These are phyloP conservation scores for Epinephelus malabaricus DNA, from an alignment of 2,797 vertebrate species.

Conservation along the genomic window DNA sequence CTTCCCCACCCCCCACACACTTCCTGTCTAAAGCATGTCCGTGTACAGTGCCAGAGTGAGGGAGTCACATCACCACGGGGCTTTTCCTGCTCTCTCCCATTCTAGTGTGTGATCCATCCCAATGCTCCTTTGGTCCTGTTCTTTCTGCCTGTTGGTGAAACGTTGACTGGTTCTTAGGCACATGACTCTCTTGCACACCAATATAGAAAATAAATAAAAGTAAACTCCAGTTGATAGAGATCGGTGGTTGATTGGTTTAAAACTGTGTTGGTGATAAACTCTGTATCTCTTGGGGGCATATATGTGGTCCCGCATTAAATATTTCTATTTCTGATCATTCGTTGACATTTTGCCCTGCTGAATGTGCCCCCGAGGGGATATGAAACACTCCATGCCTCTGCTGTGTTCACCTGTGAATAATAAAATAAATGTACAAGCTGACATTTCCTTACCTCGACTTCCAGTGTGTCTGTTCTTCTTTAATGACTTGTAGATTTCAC, in stretches of 20 bases:
- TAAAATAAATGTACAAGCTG: slow-evolving; percentile 77
- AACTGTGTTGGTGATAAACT: slow-evolving; percentile 55
- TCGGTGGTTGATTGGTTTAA: slow-evolving; percentile 50
- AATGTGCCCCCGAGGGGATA: slow-evolving; percentile 49
- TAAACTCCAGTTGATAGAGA: slow-evolving; percentile 31
- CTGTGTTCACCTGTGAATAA: slow-evolving; percentile 76
- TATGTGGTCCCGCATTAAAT: slow-evolving; percentile 53
- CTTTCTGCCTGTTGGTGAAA: slow-evolving; percentile 61
- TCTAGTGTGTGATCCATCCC: slow-evolving; percentile 41
- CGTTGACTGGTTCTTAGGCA: slow-evolving; percentile 21
- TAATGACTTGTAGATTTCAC: neutral
- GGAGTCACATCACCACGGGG: slow-evolving; percentile 20
- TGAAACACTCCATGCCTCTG: slow-evolving; percentile 58
- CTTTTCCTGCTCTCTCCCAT: neutral
- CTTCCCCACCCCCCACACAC: neutral
- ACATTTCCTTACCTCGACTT: slow-evolving; percentile 62
- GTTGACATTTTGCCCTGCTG: slow-evolving; percentile 58
- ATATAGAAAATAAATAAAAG: neutral
- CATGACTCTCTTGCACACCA: slow-evolving; percentile 12
- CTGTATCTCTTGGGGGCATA: slow-evolving; percentile 51
- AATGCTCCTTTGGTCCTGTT: slow-evolving; percentile 55
- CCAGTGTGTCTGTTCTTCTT: slow-evolving; percentile 38
- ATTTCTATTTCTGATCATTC: slow-evolving; percentile 56
- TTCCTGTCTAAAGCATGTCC: slow-evolving; percentile 60
- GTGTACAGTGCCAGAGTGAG: slow-evolving; percentile 48